Evolutionary conservation across 2,888 invertebrate genomes (phyloP).

Genomic region (Agrypnus murinus): DNA sequence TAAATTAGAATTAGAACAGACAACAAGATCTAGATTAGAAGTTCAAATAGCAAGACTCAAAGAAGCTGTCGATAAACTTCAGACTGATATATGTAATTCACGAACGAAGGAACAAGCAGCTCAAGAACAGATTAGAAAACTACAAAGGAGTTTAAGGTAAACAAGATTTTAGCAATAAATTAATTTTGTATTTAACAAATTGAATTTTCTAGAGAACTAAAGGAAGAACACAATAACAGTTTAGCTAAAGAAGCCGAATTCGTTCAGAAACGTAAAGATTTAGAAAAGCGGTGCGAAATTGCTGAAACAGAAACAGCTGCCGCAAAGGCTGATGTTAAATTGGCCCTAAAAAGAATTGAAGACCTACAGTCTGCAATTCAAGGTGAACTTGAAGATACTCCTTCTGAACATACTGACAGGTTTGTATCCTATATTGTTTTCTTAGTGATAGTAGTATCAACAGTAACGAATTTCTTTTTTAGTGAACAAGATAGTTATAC

Average conservation of each 20-base stretch:
- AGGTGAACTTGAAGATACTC: conserved; percentile 83
- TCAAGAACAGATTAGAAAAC: conserved; percentile 85
- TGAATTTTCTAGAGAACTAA: conserved; percentile 76
- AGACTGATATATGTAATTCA: conserved; percentile 81
- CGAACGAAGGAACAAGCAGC: conserved; percentile 83
- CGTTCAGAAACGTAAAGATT: conserved; percentile 81
- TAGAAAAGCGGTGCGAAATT: conserved; percentile 83
- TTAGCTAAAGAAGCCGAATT: conserved; percentile 85
- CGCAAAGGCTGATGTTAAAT: conserved; percentile 86
- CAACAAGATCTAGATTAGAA: conserved; percentile 90
- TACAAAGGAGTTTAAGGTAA: conserved; percentile 79
- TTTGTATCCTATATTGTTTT: conserved; percentile 1
- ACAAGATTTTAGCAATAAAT: neutral
- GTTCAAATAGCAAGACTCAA: conserved; percentile 81
- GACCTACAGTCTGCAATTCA: conserved; percentile 95
- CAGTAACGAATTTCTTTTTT: no score
- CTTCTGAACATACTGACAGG: conserved; percentile 81
- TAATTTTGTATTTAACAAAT: conserved; percentile 21
- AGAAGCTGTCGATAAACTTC: conserved; percentile 82
- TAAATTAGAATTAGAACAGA: conserved; percentile 91
- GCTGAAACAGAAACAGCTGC: conserved; percentile 82
- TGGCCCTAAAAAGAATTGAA: conserved; percentile 92
- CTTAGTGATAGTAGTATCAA: no score
- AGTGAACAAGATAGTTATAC: conserved; percentile 80
- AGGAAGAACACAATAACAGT: conserved; percentile 84